Base-by-base conservation (phyloP, 2,113 vertebrate genomes). In the Pangasianodon gigas region DNA sequence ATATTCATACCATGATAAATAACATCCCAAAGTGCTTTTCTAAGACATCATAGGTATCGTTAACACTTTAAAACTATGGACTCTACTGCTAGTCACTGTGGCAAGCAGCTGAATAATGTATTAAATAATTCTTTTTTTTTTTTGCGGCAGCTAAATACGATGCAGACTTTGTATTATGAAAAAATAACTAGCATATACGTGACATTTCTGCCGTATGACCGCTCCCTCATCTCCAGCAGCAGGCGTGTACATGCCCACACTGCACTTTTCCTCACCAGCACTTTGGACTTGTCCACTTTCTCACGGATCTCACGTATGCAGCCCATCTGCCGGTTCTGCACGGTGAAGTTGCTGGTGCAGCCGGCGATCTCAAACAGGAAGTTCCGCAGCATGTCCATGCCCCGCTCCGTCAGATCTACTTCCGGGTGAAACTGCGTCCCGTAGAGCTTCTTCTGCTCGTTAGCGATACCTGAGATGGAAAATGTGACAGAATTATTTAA, bases 341-440 rank as follows among this genome's bases (percentile, higher is more conserved):
- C 98, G 0, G 98, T 99, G 84, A 99, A 99, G 91, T 96, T 98
- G 80, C 96, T 97, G 0, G 96, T 97, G 95, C 98, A 99, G 0
- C 97, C 98, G 11, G 98, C 98, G 0, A 99, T 97, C 32, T 99
- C 98, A 26, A 98, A 99, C 18, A 99, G 95, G 56, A 99, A 99
- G 85, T 98, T 99, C 87, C 97, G 97, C 94, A 99, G 95, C 95
- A 99, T 99, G 90, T 97, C 96, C 92, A 96, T 98, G 44, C 98
- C 98, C 21, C 97, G 96, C 94, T 98, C 98, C 0, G 98, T 99
- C 51, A 99, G 96, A 94, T 99, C 98, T 6, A 99, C 98, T 93
- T 99, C 98, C 0, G 98, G 98, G 90, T 99, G 98, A 94, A 99
- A 99, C 93, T 99, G 98, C 0, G 96, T 98, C 71, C 98, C 98